These are phyloP conservation scores for Manacus vitellinus DNA, from an alignment of 2,113 vertebrate species.

Conservation along the genomic window DNA sequence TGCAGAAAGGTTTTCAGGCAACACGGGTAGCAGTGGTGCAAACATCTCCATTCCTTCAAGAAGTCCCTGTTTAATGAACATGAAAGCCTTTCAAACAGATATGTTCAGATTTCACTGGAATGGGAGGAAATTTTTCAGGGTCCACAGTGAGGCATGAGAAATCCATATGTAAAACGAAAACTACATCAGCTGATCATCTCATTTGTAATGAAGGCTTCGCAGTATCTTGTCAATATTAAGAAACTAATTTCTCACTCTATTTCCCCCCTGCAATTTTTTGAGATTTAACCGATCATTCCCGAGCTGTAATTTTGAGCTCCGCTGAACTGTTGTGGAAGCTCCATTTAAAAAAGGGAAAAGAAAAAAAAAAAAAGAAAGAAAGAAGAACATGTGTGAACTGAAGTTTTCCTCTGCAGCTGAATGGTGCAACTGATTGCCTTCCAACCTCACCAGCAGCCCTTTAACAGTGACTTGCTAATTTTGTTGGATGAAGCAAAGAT, in stretches of 20 bases:
- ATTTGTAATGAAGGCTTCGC: neutral
- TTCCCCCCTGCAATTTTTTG: slow-evolving; percentile 55
- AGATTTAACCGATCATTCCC: slow-evolving; percentile 60
- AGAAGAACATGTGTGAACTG: slow-evolving; percentile 44
- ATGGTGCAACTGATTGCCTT: slow-evolving; percentile 9
- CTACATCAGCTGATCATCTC: neutral
- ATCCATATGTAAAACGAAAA: neutral
- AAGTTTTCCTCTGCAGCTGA: slow-evolving; percentile 37
- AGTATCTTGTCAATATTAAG: slow-evolving; percentile 52
- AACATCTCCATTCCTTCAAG: neutral
- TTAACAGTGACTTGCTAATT: neutral
- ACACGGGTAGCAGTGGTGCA: neutral
- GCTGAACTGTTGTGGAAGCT: slow-evolving; percentile 70
- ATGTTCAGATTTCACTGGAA: neutral
- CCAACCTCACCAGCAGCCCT: neutral
- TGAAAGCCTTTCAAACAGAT: neutral
- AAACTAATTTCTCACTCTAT: slow-evolving; percentile 76
- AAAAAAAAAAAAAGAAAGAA: neutral
- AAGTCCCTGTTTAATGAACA: neutral
- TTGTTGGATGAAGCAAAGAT: neutral
- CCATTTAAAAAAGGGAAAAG: slow-evolving; percentile 6
- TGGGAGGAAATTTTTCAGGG: neutral
- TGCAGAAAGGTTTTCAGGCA: neutral
- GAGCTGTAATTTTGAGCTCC: slow-evolving; percentile 76
- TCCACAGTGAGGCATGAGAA: neutral